Percentiles rank a stretch among this genome's conserved stretches.
phyloP scores from a whole-genome alignment of 2,888 invertebrate species.

The Ormyrus labotus region DNA sequence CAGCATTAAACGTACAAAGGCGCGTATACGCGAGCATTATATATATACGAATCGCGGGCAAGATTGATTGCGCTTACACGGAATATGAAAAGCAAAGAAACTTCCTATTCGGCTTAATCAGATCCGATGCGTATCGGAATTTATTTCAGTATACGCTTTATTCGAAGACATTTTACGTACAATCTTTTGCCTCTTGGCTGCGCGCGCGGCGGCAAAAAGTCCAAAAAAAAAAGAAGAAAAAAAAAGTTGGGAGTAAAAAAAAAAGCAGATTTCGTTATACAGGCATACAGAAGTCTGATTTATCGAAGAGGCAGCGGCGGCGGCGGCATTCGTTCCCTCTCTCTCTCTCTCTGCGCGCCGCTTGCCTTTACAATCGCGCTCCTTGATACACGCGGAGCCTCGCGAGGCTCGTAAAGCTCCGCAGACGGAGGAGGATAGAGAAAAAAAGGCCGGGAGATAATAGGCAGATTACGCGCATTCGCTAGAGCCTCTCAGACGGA shows the following conservation, averaged over 20 bases:
- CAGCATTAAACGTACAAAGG: too few species aligned
- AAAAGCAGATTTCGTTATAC: slow-evolving; percentile 24
- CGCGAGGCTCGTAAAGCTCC: slow-evolving; percentile 34
- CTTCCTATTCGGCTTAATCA: slow-evolving; percentile 2
- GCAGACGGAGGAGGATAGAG: slow-evolving; percentile 8
- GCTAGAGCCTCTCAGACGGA: slow-evolving; percentile 17
- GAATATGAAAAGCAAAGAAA: slow-evolving; percentile 9
- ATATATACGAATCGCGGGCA: too few species aligned
- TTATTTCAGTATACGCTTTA: slow-evolving; percentile 27
- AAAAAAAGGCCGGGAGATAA: slow-evolving; percentile 42
- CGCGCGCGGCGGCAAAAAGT: background rate
- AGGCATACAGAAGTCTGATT: slow-evolving; percentile 36
- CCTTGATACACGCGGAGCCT: slow-evolving; percentile 43
- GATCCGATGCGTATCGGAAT: slow-evolving; percentile 16
- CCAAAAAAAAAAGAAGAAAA: slow-evolving; percentile 16
- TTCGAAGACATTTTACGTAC: slow-evolving; percentile 7
- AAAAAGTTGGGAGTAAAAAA: background rate
- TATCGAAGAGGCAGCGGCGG: slow-evolving; percentile 15
- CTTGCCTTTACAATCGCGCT: slow-evolving; percentile 36
- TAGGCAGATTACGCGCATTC: slow-evolving; percentile 48
- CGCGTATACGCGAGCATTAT: background rate
- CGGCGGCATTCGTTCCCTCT: background rate
- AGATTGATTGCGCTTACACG: background rate
- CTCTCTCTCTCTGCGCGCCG: slow-evolving; percentile 36
- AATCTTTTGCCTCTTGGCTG: background rate